A percentile compares a stretch with the other conserved stretches of the same genome.
phyloP scores from a whole-genome alignment of 2,888 invertebrate genomes.

The Morpho achilles region DNA sequence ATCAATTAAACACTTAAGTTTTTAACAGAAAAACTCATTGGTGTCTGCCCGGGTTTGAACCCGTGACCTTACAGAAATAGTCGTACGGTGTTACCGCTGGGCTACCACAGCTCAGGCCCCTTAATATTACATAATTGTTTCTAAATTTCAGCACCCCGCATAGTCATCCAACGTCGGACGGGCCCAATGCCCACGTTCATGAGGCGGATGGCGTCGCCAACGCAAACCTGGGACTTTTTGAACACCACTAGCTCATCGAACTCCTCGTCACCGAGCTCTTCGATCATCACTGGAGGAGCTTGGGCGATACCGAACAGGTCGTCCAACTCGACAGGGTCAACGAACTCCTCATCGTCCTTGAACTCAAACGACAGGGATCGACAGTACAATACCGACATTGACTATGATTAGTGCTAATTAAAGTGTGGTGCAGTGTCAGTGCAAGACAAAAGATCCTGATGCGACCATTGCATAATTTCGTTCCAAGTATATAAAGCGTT shows the following conservation, averaged over 20 bases:
- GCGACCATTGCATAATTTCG: conserved; percentile 9
- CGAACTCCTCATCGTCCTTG: conserved; percentile 36
- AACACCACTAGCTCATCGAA: conserved; percentile 30
- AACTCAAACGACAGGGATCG: conserved; percentile 41
- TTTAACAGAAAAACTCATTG: no score
- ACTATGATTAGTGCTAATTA: conserved; percentile 53
- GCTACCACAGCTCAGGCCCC: no score
- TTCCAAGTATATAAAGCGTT: neutral
- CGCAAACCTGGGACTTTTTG: conserved; percentile 31
- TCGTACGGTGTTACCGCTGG: no score
- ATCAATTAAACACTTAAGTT: no score
- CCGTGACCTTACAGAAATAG: no score
- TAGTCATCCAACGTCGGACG: conserved; percentile 26
- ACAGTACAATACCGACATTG: conserved; percentile 71
- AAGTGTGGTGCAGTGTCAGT: conserved; percentile 3
- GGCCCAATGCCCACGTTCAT: conserved; percentile 20
- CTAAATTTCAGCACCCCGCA: conserved; percentile 21
- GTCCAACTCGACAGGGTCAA: conserved; percentile 35
- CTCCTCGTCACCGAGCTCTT: conserved; percentile 31
- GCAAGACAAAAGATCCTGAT: neutral
- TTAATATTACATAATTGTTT: neutral
- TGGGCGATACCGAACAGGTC: conserved; percentile 40
- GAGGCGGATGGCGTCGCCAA: conserved; percentile 18
- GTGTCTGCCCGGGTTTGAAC: no score
- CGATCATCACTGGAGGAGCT: conserved; percentile 37